These are phyloP conservation scores for Alcedo quadribrachys DNA, from an alignment of 2,797 vertebrate genomes.

Conservation along the genomic window DNA sequence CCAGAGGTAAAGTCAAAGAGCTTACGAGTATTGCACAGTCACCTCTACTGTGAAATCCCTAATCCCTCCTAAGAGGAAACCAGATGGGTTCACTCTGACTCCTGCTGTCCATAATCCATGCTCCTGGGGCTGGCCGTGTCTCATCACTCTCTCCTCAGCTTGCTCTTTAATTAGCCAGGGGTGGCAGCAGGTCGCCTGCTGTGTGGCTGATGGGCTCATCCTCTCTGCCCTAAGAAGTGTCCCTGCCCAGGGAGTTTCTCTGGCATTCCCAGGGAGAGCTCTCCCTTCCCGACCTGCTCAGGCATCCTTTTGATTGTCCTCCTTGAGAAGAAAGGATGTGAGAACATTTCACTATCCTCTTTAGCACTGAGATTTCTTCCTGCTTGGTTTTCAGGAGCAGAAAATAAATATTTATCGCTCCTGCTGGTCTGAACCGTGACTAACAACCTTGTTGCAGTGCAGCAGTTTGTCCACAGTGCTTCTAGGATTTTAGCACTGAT, in stretches of 20 bases:
- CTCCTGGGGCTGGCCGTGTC: too few relatives aligned
- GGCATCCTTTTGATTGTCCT: not conserved
- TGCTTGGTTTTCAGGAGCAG: not conserved
- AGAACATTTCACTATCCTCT: not conserved
- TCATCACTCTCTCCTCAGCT: too few relatives aligned
- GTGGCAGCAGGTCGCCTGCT: not conserved
- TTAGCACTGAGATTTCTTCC: not conserved
- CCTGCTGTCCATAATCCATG: too few relatives aligned
- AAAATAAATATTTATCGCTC: not conserved
- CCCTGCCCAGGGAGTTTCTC: not conserved
- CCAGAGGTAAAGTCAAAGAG: not conserved
- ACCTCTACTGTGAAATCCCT: not conserved
- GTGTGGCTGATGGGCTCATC: not conserved
- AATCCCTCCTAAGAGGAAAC: not conserved
- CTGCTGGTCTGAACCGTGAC: not conserved
- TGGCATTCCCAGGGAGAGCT: not conserved
- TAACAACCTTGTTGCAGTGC: not conserved
- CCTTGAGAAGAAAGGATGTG: not conserved
- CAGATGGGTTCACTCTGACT: not conserved
- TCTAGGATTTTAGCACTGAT: not conserved
- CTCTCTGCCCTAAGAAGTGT: not conserved
- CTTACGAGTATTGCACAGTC: not conserved
- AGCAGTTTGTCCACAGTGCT: not conserved
- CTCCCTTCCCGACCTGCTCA: rapidly evolving
- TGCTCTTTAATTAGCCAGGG: too few relatives aligned